These are phyloP conservation scores for Spilarctia lutea DNA, from an alignment of 2,888 invertebrate species.

Conservation along the genomic window DNA sequence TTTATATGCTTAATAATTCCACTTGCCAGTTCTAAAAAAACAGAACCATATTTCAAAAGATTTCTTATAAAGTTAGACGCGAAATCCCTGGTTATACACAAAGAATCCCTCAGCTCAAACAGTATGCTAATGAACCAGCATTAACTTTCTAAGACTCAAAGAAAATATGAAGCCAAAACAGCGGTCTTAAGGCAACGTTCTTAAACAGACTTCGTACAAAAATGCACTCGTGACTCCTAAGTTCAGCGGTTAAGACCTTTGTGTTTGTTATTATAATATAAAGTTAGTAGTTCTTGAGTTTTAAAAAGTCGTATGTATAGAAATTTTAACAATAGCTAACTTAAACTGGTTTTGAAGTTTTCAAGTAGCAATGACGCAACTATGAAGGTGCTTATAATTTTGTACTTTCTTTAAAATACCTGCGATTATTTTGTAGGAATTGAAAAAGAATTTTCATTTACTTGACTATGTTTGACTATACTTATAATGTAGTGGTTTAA, in stretches of 20 bases:
- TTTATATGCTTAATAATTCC: background rate
- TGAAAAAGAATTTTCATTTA: too few species aligned
- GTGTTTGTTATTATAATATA: slow-evolving; percentile 40
- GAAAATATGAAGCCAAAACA: slow-evolving; percentile 29
- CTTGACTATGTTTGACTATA: too few species aligned
- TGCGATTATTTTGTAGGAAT: too few species aligned
- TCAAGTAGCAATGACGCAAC: background rate
- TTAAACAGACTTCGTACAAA: slow-evolving; percentile 28
- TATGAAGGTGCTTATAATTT: too few species aligned
- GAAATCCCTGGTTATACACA: background rate
- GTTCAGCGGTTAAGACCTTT: slow-evolving; percentile 23
- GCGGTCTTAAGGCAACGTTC: slow-evolving; percentile 23
- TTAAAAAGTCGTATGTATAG: background rate
- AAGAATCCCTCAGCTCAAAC: slow-evolving; percentile 3
- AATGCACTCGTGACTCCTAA: slow-evolving; percentile 30
- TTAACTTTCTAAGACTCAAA: slow-evolving; percentile 23
- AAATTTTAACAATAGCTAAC: too few species aligned
- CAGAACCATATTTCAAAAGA: slow-evolving; percentile 1
- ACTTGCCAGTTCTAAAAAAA: slow-evolving; percentile 1
- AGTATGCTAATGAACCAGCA: slow-evolving; percentile 22
- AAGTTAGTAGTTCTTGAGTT: slow-evolving; percentile 24
- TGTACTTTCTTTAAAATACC: too few species aligned
- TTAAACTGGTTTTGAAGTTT: background rate
- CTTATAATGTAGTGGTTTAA: too few species aligned
- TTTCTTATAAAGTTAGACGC: slow-evolving; percentile 7